Evolutionary conservation across 2,888 invertebrate species (phyloP).

Genomic region (Ecliptopera silaceata): DNA sequence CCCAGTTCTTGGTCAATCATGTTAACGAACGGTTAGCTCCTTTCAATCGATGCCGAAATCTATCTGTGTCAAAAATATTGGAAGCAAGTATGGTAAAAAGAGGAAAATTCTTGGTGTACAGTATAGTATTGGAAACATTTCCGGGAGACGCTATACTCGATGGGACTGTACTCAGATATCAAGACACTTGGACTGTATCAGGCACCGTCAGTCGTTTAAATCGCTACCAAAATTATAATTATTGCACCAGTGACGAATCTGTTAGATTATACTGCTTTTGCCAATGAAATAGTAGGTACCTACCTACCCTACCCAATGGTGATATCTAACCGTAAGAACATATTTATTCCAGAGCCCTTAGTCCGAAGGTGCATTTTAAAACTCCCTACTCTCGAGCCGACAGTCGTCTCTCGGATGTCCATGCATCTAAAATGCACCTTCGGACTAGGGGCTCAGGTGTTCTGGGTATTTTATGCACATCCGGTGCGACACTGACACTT

Average conservation of each 20-base stretch:
- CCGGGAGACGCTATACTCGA: slow-evolving; percentile 90
- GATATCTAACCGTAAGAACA: no score
- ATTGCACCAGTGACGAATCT: slow-evolving; percentile 86
- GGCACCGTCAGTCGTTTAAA: slow-evolving; percentile 90
- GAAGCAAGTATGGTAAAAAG: slow-evolving; percentile 76
- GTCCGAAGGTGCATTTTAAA: no score
- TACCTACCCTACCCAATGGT: no score
- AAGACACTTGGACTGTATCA: slow-evolving; percentile 66
- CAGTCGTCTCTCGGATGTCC: no score
- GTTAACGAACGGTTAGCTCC: slow-evolving; percentile 84
- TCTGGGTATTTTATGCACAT: no score
- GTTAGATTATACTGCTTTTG: slow-evolving; percentile 90
- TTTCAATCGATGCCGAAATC: slow-evolving; percentile 84
- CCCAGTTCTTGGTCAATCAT: slow-evolving; percentile 81
- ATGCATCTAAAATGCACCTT: no score
- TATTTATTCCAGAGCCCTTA: no score
- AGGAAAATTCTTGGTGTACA: slow-evolving; percentile 75
- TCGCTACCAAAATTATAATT: slow-evolving; percentile 88
- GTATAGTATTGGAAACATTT: slow-evolving; percentile 81
- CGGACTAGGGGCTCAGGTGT: no score
- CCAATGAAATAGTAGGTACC: slow-evolving; percentile 19
- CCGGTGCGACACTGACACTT: no score
- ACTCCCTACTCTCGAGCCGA: no score
- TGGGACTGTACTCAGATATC: slow-evolving; percentile 82
- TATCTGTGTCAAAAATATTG: slow-evolving; percentile 72